Base-by-base conservation (phyloP, 1,140 invertebrate genomes). In the Zaprionus kolodkinae region DNA sequence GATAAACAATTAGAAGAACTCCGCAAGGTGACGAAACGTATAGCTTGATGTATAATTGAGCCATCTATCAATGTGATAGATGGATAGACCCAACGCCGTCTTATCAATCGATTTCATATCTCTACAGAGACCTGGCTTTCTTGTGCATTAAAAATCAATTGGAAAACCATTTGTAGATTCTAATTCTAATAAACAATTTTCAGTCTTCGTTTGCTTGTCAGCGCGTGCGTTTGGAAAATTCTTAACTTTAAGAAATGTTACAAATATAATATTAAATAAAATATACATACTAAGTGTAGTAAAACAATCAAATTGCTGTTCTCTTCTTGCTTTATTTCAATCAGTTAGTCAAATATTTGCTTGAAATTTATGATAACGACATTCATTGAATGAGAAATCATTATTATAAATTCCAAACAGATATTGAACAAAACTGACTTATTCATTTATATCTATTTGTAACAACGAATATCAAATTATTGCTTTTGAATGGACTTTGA, bases 401-500 rank as follows among this genome's bases (percentile, higher is more conserved):
- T 27, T 52, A 55, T 12, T 1, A 38, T 40, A 61, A 69, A 73
- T 36, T 62, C 25, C 30, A 56, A 30, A 3, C 65, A 69, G 38
- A 70, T 17, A 38, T 48, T 73, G 45, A 45, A 69, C 56, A 35
- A 6, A 73, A 40, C 21, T 57, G 50, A 48, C 10, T 15, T 21
- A 3, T 35, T 66, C 10, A 61, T 59, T 76, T 43, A 76, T 3
- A 72, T 55, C 40, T 75, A 74, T 87, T 77, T 88, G 75, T 83
- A 87, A 88, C 85, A 87, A 84, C 67, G 71, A 87, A 89, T 87
- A 87, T 87, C 84, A 84, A 84, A 78, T 87, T 87, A 87, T 87
- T 87, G 84, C 84, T 87, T 88, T 75, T 36, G 71, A 87, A 84
- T 56, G 35, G 65, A 69, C 65, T 78, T 69, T 89, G 80, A 80